Evolutionary conservation across 2,797 vertebrate species (phyloP), one percentile per base, ranked within the genome.

Genomic region (Catostomus latipinnis): DNA sequence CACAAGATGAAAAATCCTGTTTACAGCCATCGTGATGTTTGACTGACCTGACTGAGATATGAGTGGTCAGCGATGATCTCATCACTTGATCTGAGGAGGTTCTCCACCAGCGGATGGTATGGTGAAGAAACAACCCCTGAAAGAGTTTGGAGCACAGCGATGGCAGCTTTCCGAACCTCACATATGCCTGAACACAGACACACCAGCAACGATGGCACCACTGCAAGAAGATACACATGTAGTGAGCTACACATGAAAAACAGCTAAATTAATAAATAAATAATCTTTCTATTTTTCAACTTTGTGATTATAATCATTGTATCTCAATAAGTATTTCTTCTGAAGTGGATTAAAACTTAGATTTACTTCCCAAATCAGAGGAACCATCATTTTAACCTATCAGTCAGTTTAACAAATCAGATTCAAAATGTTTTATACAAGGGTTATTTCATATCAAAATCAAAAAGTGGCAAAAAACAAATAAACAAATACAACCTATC

Each of bases 1-100:
- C 2, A 22, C 6, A 68, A 34, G 43, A 43, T 8, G 7, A 1
- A 18, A 10, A 22, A n/a, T 48, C 6, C 0, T 1, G 0, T 62
- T 50, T 13, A 6, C 11, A 66, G 11, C 11, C 11, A 50, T 11
- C 1, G 9, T 1, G 5, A 12, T 8, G 18, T 0, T 8, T 18
- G 43, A 57, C 80, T 86, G 71, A 98, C 97, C 93, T 95, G 94
- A 83, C 87, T 88, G 78, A 97, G 68, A 10, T 96, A 97, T 0
- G 90, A 80, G 6, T 93, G 90, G 83, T 98, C 98, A 6, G 97
- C 94, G 4, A 94, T 18, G 71, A 99, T 92, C 88, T 99, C 98
- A 82, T 99, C 98, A 0, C 90, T 86, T 50, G 91, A 94, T 82
- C 89, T 90, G 62, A 95, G 89, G 60, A 98, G 85, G 67, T 86